phyloP scores from a whole-genome alignment of 1,140 invertebrate genomes.

The Hormaphis cornu region DNA sequence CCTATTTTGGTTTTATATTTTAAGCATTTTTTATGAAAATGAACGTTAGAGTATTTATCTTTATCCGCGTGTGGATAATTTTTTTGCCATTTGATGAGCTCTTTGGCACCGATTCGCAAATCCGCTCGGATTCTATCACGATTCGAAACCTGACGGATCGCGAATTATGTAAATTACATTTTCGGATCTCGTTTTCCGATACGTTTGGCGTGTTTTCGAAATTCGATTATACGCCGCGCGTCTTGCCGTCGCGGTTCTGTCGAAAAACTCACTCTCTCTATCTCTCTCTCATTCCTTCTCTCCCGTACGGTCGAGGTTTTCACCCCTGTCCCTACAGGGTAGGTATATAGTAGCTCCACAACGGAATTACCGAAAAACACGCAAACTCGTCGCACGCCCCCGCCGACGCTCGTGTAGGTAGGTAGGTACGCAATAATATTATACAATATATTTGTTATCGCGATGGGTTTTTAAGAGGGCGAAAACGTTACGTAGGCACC shows the following conservation, averaged over 20 bases:
- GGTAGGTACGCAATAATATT: neutral
- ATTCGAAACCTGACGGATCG: neutral
- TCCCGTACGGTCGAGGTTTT: neutral
- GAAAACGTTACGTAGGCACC: constrained; percentile 5
- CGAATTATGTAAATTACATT: neutral
- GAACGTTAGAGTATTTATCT: no score
- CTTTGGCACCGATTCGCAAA: no score
- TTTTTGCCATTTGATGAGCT: no score
- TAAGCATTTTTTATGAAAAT: no score
- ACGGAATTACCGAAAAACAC: constrained; percentile 7
- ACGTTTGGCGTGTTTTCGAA: neutral
- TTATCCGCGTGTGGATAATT: no score
- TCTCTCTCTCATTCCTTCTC: neutral
- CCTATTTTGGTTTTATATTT: no score
- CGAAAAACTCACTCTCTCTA: neutral
- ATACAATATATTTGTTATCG: neutral
- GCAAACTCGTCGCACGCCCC: neutral
- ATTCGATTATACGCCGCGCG: neutral
- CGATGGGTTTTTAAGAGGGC: constrained; percentile 7
- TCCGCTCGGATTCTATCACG: no score
- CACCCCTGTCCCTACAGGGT: neutral
- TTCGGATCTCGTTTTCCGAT: neutral
- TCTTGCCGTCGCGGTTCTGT: neutral
- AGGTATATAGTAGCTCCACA: neutral
- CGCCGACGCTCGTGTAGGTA: no score